Conservation (phyloP, 1,140 invertebrate species). For the Camponotus pennsylvanicus region DNA sequence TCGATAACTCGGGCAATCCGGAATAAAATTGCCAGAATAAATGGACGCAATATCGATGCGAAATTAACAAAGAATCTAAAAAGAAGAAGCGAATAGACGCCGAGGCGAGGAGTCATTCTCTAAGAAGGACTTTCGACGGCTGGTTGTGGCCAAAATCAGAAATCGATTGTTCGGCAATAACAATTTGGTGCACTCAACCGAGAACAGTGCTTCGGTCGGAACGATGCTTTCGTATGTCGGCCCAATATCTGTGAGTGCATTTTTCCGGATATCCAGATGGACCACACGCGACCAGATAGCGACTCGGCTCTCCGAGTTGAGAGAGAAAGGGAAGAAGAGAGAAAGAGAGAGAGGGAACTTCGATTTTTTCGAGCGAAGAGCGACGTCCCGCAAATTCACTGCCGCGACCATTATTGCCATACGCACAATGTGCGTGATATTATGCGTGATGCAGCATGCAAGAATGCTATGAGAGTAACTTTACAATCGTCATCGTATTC, state of each 20-base stretch:
- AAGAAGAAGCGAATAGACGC: not conserved
- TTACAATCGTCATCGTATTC: constrained; percentile 36
- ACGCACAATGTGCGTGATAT: constrained; percentile 61
- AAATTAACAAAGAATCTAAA: constrained; percentile 49
- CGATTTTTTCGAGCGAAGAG: constrained; percentile 60
- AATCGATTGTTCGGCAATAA: constrained; percentile 83
- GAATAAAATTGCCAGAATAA: constrained; percentile 45
- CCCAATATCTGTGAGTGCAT: constrained; percentile 81
- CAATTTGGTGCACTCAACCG: constrained; percentile 79
- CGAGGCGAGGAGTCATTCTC: not conserved
- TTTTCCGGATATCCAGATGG: constrained; percentile 77
- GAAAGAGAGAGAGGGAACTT: not conserved
- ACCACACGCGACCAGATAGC: constrained; percentile 57
- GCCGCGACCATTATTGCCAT: constrained; percentile 57
- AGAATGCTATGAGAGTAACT: constrained; percentile 15
- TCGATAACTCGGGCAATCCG: constrained; percentile 35
- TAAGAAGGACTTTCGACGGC: constrained; percentile 55
- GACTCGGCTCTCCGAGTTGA: constrained; percentile 10
- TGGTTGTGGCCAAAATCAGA: constrained; percentile 69
- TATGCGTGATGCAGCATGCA: constrained; percentile 28
- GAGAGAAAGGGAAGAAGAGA: too few species aligned
- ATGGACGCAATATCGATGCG: constrained; percentile 36
- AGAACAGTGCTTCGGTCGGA: constrained; percentile 57
- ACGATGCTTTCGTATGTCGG: constrained; percentile 77
- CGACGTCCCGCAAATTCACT: not conserved